A percentile compares a stretch with the other conserved stretches of the same genome.
Evolutionary conservation across 2,113 vertebrate species (phyloP).

Genomic region (Hiodon tergisus): DNA sequence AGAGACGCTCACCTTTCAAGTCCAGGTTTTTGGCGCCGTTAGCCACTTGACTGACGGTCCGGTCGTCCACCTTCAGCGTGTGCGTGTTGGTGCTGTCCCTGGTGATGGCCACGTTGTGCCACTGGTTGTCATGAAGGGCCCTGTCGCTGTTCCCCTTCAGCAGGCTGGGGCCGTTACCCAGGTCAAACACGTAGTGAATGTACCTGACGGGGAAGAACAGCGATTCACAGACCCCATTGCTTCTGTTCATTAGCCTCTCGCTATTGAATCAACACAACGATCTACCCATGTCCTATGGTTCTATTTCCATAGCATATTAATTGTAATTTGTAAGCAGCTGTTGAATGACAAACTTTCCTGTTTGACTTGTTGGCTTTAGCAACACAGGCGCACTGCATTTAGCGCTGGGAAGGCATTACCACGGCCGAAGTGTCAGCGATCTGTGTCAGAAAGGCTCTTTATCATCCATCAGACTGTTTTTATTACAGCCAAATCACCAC

Average conservation of each 20-base stretch:
- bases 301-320: not conserved
- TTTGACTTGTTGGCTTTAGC: no score
- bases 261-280: not conserved
- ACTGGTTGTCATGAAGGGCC: conserved; percentile 90
- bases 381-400: no score
- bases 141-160: conserved; percentile 94
- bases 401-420: no score
- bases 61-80: conserved; percentile 87
- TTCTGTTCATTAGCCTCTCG: not conserved
- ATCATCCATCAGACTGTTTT: no score
- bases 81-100: conserved; percentile 89
- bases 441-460: no score
- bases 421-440: no score
- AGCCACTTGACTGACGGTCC: conserved; percentile 93
- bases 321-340: no score
- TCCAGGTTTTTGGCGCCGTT: conserved; percentile 97
- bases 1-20: conserved; percentile 78
- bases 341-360: no score
- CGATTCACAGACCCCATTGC: not conserved
- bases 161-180: conserved; percentile 93
- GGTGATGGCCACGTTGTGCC: conserved; percentile 94
- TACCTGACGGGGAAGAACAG: conserved; percentile 64
- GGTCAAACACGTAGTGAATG: conserved; percentile 93
- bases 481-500: no score
- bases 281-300: not conserved